Conservation (phyloP, 1,140 invertebrate species). For the Drosophila triauraria region DNA sequence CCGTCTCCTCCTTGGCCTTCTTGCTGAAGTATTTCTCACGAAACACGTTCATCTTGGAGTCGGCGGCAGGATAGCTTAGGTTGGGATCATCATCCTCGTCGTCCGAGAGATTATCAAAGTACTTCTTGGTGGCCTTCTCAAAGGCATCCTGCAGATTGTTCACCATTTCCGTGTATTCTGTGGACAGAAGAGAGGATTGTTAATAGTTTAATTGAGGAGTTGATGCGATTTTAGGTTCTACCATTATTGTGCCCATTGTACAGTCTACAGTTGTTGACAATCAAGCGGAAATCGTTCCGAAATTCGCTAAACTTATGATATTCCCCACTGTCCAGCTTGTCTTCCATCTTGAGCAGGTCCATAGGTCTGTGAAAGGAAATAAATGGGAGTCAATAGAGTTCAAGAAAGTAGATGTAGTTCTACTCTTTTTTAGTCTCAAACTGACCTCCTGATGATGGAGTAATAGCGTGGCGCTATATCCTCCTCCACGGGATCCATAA, state of each 20-base stretch:
- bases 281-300: conserved; percentile 94
- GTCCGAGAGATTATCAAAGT: conserved; percentile 91
- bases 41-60: conserved; percentile 86
- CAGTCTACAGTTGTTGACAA: conserved; percentile 95
- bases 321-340: conserved; percentile 91
- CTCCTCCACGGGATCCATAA: conserved; percentile 95
- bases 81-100: conserved; percentile 90
- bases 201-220: background rate
- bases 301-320: conserved; percentile 93
- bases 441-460: conserved; percentile 87
- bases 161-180: conserved; percentile 96
- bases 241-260: conserved; percentile 97
- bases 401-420: too few species aligned
- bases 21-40: conserved; percentile 83
- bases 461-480: conserved; percentile 96
- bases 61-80: conserved; percentile 87
- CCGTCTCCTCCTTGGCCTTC: conserved; percentile 64
- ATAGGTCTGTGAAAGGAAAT: conserved; percentile 88
- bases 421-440: background rate
- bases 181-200: conserved; percentile 2
- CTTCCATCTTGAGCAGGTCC: conserved; percentile 95
- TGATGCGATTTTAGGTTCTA: conserved; percentile 84
- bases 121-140: conserved; percentile 91
- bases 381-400: background rate
- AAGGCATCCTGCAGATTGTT: conserved; percentile 92